Evolutionary conservation across 2,797 vertebrate species (phyloP), one percentile per base, ranked within the genome.

Genomic region (Hafferia zeledoni): DNA sequence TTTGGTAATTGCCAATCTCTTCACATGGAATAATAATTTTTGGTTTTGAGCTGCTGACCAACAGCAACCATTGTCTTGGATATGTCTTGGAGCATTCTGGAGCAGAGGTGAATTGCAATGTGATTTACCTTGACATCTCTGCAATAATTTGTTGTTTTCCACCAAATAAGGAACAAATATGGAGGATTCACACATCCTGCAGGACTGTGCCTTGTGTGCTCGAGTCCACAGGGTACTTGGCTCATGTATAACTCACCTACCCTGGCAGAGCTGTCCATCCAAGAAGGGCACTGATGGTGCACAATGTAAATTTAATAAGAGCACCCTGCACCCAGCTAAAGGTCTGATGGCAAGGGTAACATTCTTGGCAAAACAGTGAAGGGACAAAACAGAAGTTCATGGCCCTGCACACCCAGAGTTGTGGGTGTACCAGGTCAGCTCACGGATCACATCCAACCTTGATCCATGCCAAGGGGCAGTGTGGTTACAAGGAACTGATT

Each of bases 291-390:
- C 27, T 11, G 81, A 35, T 37, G 52, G 56, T 17, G 6, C 53
- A 43, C 1, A 0, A 25, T 76, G 27, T 4, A 69, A 15, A 28
- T 49, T 63, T 25, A 79, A 46, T 20, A 28, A 69, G 47, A 71
- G 22, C n/a, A 46, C 0, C 0, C 13, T 37, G 30, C 2, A 3
- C 44, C 14, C 49, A 59, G 44, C 2, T 35, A 1, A 56, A 60
- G 46, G 41, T 82, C 81, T 57, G 37, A 10, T 12, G 24, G 13
- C 9, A 5, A 3, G 39, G 12, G 63, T 35, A 63, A 6, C 33
- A 15, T 0, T 1, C 0, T 2, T 1, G 2, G 19, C 15, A 60
- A 27, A 79, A 10, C 3, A 33, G 28, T 1, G 35, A 57, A 19
- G 20, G 41, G 30, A 86, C 3, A 57, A 25, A 55, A 1, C 39